These are phyloP conservation scores for Aselliscus stoliczkanus DNA, from an alignment of 2,797 vertebrate genomes.

Conservation along the genomic window DNA sequence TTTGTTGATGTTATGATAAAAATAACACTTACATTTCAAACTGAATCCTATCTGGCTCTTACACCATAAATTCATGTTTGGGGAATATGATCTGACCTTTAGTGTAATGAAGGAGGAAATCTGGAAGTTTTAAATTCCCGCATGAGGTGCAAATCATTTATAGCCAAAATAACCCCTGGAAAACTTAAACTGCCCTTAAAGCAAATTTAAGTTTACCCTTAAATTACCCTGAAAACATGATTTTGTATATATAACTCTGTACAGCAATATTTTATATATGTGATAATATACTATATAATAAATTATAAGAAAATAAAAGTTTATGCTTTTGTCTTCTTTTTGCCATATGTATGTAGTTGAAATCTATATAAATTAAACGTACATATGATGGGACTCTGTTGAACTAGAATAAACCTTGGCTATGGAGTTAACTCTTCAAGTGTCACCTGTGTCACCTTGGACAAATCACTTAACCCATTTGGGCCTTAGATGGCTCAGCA, in stretches of 20 bases:
- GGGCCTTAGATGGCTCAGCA: not conserved
- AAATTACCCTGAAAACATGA: not conserved
- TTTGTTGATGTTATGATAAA: not conserved
- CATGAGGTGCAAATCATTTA: not conserved
- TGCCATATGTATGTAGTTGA: not conserved
- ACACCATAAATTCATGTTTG: not conserved
- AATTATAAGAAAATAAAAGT: conserved; percentile 20
- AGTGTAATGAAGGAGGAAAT: not conserved
- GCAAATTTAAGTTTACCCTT: not conserved
- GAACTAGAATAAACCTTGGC: not conserved
- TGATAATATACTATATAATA: not conserved
- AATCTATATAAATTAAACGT: conserved; percentile 8
- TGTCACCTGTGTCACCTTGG: not conserved
- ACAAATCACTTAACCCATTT: not conserved
- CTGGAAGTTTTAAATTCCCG: conserved; percentile 23
- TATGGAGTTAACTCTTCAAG: not conserved
- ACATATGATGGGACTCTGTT: not conserved
- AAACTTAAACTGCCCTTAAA: conserved; percentile 10
- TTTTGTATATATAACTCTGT: not conserved
- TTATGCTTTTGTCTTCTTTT: not conserved
- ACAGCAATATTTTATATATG: conserved; percentile 18
- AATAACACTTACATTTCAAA: conserved; percentile 2
- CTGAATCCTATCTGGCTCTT: not conserved
- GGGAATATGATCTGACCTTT: not conserved
- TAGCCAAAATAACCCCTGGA: not conserved